Evolutionary conservation across 30 jellyfish, hydroid and myxozoan genomes (phyloP), one percentile per base, ranked within the genome.

Genomic region (Aurelia sp.): DNA sequence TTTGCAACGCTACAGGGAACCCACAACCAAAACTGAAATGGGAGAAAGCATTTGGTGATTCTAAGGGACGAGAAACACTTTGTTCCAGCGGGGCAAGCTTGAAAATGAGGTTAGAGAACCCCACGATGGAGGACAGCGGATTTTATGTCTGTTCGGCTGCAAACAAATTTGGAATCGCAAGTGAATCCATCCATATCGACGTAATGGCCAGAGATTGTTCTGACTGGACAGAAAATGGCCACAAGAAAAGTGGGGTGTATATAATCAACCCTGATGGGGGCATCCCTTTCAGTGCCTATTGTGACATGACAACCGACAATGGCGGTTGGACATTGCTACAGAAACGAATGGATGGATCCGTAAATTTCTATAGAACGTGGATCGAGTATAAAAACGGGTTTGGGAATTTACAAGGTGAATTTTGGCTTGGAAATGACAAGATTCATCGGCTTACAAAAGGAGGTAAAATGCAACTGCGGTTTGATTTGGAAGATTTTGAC

Each of bases 211-310:
- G 71, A 61, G 71, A 61, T 24, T 8, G 71, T 61, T 61, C 15
- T 61, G 27, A 19, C 13, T 61, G 27, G 71, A 61, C 10, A 61
- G 33, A 13, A 61, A 61, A 4, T 13, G 71, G 71, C 15, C 71
- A 61, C 71, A 61, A 19, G 33, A 61, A 61, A 61, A 61, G 71
- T 61, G 71, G 71, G 71, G 33, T 61, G 13, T 61, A 61, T 24
- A 61, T 13, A 61, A 24, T 61, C 15, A 61, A 61, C 71, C 71
- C 71, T 61, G 71, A 67, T 61, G 33, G 33, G 27, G 71, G 71
- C 33, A 61, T 13, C 71, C 71, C 71, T 15, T 61, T 61, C 31
- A 7, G 33, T 10, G 71, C 33, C 12, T 61, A 61, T 24, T 61
- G 71, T 61, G 71, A 61, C 11, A 61, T 61, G 71, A 24, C 27